phyloP scores from a whole-genome alignment of 2,797 vertebrate genomes.

The Myripristis murdjan region DNA sequence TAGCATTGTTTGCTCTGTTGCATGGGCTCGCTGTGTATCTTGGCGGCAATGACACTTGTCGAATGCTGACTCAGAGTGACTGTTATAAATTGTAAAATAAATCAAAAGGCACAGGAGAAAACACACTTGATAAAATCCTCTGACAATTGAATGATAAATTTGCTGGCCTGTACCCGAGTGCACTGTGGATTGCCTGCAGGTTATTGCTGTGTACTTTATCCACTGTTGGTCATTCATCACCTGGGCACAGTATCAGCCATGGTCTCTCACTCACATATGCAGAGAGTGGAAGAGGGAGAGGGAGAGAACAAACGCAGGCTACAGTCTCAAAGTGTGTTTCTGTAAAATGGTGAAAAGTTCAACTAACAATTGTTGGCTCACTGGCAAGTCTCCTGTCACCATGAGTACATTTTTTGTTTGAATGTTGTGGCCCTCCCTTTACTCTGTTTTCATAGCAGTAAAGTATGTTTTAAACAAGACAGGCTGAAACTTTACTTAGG shows the following conservation, averaged over 20 bases:
- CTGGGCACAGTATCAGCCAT: slow-evolving; percentile 65
- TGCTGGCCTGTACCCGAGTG: slow-evolving; percentile 67
- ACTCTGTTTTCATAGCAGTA: background rate
- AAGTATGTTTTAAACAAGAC: background rate
- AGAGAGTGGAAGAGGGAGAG: slow-evolving; percentile 27
- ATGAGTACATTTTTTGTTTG: background rate
- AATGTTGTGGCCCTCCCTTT: background rate
- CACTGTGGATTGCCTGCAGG: slow-evolving; percentile 83
- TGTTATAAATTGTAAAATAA: slow-evolving; percentile 86
- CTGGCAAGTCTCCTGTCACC: background rate
- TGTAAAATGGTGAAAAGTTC: slow-evolving; percentile 6
- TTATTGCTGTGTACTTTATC: slow-evolving; percentile 88
- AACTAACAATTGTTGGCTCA: slow-evolving; percentile 3
- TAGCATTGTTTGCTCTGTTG: slow-evolving; percentile 8
- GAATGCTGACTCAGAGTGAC: slow-evolving; percentile 75
- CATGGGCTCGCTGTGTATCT: slow-evolving; percentile 18
- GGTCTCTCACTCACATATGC: slow-evolving; percentile 65
- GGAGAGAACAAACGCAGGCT: slow-evolving; percentile 7
- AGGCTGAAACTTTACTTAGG: background rate
- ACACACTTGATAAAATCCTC: slow-evolving; percentile 83
- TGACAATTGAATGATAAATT: slow-evolving; percentile 89
- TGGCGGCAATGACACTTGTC: slow-evolving; percentile 53
- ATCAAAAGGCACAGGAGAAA: slow-evolving; percentile 81
- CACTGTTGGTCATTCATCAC: slow-evolving; percentile 85
- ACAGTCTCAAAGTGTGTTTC: slow-evolving; percentile 23